Percentiles rank a stretch among this genome's conserved stretches.
phyloP scores from a whole-genome alignment of 2,888 invertebrate genomes.

The Acanthosepion esculentum region DNA sequence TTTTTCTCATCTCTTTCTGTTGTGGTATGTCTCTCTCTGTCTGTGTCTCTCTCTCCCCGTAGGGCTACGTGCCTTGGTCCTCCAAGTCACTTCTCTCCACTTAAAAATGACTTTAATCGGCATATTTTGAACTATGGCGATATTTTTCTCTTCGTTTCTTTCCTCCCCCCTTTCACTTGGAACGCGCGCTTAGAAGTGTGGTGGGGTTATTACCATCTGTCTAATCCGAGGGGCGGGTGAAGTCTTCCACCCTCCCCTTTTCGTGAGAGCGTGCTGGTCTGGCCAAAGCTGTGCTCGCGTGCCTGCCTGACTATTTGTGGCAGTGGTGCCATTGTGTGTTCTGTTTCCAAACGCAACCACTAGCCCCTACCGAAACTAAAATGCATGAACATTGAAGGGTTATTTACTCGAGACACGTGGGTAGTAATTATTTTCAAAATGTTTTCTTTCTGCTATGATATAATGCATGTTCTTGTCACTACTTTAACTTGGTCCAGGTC shows the following conservation, averaged over 20 bases:
- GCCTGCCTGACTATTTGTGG: background rate
- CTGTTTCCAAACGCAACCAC: background rate
- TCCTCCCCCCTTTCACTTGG: background rate
- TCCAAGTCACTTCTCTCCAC: background rate
- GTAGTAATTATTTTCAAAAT: background rate
- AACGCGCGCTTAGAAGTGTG: background rate
- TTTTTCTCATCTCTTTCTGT: background rate
- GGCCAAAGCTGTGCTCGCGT: background rate
- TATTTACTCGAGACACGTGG: background rate
- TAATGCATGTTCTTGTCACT: background rate
- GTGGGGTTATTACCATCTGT: background rate
- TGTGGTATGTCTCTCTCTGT: background rate
- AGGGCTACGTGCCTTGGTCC: background rate
- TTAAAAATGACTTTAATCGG: background rate
- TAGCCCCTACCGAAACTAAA: background rate
- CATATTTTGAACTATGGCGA: background rate
- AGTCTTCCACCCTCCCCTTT: background rate
- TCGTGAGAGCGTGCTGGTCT: background rate
- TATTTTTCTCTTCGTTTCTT: background rate
- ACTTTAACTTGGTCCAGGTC: background rate
- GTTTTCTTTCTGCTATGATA: background rate
- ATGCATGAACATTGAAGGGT: background rate
- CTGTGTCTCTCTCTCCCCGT: background rate
- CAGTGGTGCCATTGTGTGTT: background rate
- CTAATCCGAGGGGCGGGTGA: background rate